phyloP scores from a whole-genome alignment of 2,888 invertebrate genomes.

The Malthinus flaveolus region DNA sequence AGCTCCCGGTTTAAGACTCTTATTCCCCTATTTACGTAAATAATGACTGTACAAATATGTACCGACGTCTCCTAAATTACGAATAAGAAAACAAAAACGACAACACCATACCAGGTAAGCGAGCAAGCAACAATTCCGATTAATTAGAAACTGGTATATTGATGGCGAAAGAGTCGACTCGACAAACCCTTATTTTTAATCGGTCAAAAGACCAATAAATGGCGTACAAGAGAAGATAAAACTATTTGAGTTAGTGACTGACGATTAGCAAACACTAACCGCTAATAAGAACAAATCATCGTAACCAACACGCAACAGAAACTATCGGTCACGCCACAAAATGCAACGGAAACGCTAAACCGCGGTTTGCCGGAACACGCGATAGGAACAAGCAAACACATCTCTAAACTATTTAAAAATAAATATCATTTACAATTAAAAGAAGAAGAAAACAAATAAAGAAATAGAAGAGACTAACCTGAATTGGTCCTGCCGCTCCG shows the following conservation, averaged over 20 bases:
- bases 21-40: too few species aligned
- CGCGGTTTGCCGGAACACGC: slow-evolving; percentile 31
- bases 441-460: neutral
- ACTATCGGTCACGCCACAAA: slow-evolving; percentile 25
- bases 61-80: too few species aligned
- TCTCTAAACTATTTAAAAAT: slow-evolving; percentile 11
- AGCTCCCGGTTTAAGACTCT: too few species aligned
- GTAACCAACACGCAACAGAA: slow-evolving; percentile 23
- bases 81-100: too few species aligned
- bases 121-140: too few species aligned
- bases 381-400: slow-evolving; percentile 26
- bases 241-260: slow-evolving; percentile 22
- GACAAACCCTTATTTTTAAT: neutral
- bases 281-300: slow-evolving; percentile 26
- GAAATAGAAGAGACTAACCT: slow-evolving; percentile 67
- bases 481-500: slow-evolving; percentile 81
- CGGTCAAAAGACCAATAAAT: neutral
- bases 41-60: too few species aligned
- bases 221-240: slow-evolving; percentile 13
- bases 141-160: too few species aligned
- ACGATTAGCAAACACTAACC: slow-evolving; percentile 26
- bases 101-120: too few species aligned
- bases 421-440: slow-evolving; percentile 14
- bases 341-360: slow-evolving; percentile 24
- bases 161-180: too few species aligned